These are phyloP conservation scores for Paratrypauchen microcephalus DNA, from an alignment of 2,797 vertebrate species.

Conservation along the genomic window DNA sequence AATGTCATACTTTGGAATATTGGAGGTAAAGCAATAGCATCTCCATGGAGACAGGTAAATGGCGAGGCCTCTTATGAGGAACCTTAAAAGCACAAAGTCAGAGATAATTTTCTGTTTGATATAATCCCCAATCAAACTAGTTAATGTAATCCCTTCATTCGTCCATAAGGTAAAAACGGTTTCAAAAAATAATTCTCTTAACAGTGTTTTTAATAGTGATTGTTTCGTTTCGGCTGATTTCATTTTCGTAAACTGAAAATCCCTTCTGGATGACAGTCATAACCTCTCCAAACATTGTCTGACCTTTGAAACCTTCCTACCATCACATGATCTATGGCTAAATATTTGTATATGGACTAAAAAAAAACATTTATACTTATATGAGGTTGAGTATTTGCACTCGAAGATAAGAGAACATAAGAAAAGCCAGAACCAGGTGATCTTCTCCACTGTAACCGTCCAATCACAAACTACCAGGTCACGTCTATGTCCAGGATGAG, in stretches of 20 bases:
- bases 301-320: no score
- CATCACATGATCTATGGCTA: no score
- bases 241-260: background rate
- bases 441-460: slow-evolving; percentile 29
- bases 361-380: background rate
- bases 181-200: background rate
- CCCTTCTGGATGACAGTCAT: no score
- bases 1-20: no score
- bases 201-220: background rate
- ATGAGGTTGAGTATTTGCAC: slow-evolving; percentile 48
- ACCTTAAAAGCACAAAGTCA: no score
- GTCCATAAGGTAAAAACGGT: background rate
- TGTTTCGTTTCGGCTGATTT: no score
- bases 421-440: slow-evolving; percentile 40
- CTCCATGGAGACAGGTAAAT: no score
- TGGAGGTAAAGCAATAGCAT: no score
- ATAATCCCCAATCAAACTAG: background rate
- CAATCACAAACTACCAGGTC: slow-evolving; percentile 67
- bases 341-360: background rate
- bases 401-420: slow-evolving; percentile 54
- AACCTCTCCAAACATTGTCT: no score
- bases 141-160: background rate
- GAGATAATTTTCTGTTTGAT: background rate
- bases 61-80: no score
- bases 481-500: slow-evolving; percentile 28